Evolutionary conservation across 2,113 vertebrate species (phyloP).

Genomic region (Odontophorus gujanensis): DNA sequence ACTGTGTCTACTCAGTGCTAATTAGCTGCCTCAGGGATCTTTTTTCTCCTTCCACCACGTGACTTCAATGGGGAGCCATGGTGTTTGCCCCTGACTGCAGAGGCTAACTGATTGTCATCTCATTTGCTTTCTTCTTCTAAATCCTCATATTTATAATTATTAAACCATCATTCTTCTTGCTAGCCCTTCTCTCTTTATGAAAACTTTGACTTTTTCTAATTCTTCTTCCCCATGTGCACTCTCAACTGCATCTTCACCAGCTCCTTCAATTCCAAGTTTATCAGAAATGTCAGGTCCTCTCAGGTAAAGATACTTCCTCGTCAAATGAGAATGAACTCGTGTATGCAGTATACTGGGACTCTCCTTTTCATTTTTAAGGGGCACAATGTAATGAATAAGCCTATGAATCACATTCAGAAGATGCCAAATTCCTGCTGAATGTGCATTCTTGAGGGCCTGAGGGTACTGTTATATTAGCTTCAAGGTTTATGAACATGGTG

Average conservation of each 20-base stretch:
- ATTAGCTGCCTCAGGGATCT: background rate
- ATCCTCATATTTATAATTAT: background rate
- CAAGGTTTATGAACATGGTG: constrained; percentile 26
- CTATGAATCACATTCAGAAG: constrained; percentile 14
- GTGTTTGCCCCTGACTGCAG: background rate
- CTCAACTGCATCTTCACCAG: background rate
- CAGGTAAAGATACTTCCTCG: background rate
- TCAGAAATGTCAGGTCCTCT: background rate
- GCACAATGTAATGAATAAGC: background rate
- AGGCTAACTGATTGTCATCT: background rate
- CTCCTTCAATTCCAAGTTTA: background rate
- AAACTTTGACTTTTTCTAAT: background rate
- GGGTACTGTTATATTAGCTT: constrained; percentile 22
- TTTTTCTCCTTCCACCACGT: background rate
- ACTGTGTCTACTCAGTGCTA: background rate
- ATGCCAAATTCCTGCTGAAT: background rate
- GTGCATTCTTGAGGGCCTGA: constrained; percentile 15
- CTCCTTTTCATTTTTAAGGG: background rate
- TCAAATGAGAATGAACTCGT: background rate
- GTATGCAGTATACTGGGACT: background rate
- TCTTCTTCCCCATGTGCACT: background rate
- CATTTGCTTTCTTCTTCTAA: background rate
- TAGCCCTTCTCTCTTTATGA: background rate
- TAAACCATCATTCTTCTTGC: background rate
- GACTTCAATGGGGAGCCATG: background rate